Conservation (phyloP, 2,113 vertebrate species). For the Rostratula benghalensis region DNA sequence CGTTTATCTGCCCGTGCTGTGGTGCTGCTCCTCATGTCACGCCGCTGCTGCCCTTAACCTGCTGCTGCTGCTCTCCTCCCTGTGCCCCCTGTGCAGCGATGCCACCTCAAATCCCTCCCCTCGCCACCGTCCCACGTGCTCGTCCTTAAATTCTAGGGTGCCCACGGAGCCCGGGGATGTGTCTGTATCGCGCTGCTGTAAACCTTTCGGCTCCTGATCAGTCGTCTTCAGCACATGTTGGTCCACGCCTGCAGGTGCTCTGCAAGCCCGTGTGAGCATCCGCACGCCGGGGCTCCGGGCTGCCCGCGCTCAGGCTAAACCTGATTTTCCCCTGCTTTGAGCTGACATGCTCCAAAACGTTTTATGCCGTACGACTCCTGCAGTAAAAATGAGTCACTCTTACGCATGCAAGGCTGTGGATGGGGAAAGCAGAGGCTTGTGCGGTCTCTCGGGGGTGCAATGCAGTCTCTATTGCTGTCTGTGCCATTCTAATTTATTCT, state of each 20-base stretch:
- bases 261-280: background rate
- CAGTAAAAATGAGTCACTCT: constrained; percentile 46
- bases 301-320: background rate
- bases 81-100: background rate
- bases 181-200: accelerated
- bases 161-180: accelerated
- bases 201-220: background rate
- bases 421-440: background rate
- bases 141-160: background rate
- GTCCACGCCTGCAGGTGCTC: background rate
- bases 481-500: constrained; percentile 40
- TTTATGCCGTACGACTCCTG: background rate
- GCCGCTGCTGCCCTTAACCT: accelerated
- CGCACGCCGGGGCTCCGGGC: accelerated
- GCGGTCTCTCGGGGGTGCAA: constrained; percentile 18
- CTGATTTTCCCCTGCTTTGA: background rate
- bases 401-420: background rate
- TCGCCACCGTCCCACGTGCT: background rate
- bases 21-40: background rate
- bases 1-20: background rate
- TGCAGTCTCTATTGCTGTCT: constrained; percentile 37
- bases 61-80: no score
- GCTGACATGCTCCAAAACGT: background rate
- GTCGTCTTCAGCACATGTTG: accelerated
- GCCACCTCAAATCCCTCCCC: background rate